Conservation (phyloP, 2,888 invertebrate species). For the Macrosiphum euphorbiae region DNA sequence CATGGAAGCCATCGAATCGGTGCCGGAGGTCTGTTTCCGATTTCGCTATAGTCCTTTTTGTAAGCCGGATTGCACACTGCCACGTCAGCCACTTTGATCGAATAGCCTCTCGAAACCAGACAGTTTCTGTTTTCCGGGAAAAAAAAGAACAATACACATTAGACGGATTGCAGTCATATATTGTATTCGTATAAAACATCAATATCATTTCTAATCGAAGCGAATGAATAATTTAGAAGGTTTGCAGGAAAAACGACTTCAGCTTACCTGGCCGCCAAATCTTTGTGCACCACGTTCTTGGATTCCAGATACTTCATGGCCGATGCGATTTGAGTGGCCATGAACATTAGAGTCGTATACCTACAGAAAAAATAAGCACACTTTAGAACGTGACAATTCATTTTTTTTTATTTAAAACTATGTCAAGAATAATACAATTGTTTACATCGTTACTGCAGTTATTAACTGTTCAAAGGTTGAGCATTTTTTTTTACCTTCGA, state of each 20-base stretch:
- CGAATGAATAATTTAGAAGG: slow-evolving; percentile 10
- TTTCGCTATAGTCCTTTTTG: slow-evolving; percentile 77
- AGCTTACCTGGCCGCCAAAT: slow-evolving; percentile 78
- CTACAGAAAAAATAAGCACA: slow-evolving; percentile 70
- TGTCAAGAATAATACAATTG: neutral
- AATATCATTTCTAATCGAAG: neutral
- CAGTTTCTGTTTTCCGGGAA: slow-evolving; percentile 73
- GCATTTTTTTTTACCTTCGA: neutral
- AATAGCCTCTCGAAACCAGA: slow-evolving; percentile 75
- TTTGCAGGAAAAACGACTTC: neutral
- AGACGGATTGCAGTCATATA: neutral
- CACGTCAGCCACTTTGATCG: slow-evolving; percentile 76
- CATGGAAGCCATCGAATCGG: slow-evolving; percentile 78
- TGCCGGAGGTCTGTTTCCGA: slow-evolving; percentile 74
- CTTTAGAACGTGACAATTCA: neutral
- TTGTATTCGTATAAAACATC: neutral
- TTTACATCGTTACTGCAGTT: neutral
- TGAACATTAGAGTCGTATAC: slow-evolving; percentile 79
- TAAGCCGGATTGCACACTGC: slow-evolving; percentile 77
- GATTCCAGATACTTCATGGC: slow-evolving; percentile 86
- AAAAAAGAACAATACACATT: neutral
- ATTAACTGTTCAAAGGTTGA: neutral
- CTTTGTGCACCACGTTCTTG: slow-evolving; percentile 83
- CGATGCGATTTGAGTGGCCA: slow-evolving; percentile 82
- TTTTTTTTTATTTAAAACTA: neutral